Conservation (phyloP, 1,140 invertebrate species). For the Mizuhopecten yessoensis region DNA sequence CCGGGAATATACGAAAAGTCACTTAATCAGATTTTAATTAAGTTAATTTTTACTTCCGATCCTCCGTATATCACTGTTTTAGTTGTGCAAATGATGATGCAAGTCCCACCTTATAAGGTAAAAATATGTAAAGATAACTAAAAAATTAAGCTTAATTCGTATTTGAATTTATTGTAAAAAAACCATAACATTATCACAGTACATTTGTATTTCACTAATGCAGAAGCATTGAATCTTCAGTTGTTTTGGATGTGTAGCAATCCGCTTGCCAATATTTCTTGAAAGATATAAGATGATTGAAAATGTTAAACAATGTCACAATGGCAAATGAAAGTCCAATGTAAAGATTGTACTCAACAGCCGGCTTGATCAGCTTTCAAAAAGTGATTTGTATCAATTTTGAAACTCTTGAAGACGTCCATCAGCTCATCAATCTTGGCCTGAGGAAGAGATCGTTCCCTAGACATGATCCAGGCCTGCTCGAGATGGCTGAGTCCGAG, state of each 20-base stretch:
- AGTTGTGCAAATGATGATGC: too few relatives aligned
- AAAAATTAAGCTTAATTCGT: too few relatives aligned
- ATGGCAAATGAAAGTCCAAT: too few relatives aligned
- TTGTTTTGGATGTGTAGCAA: neutral
- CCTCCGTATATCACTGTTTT: too few relatives aligned
- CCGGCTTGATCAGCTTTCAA: slow-evolving; percentile 56
- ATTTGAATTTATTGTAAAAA: neutral
- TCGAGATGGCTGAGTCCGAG: slow-evolving; percentile 60
- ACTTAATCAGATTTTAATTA: too few relatives aligned
- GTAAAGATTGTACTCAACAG: slow-evolving; percentile 42
- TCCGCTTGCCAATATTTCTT: too few relatives aligned
- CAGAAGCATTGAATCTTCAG: neutral
- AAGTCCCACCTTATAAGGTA: too few relatives aligned
- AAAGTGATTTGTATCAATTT: slow-evolving; percentile 61
- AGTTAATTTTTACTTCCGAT: too few relatives aligned
- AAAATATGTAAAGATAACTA: too few relatives aligned
- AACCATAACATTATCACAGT: neutral
- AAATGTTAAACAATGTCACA: too few relatives aligned
- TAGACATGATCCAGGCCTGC: slow-evolving; percentile 68
- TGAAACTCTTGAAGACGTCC: slow-evolving; percentile 50
- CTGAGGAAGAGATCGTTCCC: slow-evolving; percentile 56
- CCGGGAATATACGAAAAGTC: too few relatives aligned
- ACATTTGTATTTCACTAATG: neutral
- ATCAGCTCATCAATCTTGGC: slow-evolving; percentile 52
- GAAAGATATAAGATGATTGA: too few relatives aligned